These are phyloP conservation scores for Poeciliopsis retropinna DNA, from an alignment of 2,113 vertebrate species.

Conservation along the genomic window DNA sequence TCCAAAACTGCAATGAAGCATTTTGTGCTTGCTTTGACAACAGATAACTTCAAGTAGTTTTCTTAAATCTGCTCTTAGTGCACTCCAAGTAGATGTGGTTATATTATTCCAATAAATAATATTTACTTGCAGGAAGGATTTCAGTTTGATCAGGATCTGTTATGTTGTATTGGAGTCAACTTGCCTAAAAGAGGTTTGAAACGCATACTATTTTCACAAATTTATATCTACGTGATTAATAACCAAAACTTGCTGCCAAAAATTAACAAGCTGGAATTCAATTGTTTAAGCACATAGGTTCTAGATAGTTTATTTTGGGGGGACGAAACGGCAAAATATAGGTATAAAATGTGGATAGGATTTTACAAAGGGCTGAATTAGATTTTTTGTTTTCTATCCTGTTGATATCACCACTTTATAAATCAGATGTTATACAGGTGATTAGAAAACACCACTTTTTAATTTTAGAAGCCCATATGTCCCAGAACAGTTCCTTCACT, in stretches of 20 bases:
- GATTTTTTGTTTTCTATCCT: background rate
- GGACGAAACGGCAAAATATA: too few relatives aligned
- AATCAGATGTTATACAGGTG: too few relatives aligned
- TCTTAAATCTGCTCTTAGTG: too few relatives aligned
- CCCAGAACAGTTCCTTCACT: constrained; percentile 48
- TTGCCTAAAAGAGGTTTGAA: background rate
- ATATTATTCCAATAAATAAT: background rate
- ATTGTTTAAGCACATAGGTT: too few relatives aligned
- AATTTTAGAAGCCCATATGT: constrained; percentile 67
- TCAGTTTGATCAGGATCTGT: background rate
- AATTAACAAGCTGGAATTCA: background rate
- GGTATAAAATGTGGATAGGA: too few relatives aligned
- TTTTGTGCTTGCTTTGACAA: too few relatives aligned
- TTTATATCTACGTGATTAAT: background rate
- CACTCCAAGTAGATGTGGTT: too few relatives aligned
- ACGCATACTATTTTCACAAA: background rate
- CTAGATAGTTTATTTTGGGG: too few relatives aligned
- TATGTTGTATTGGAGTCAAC: background rate
- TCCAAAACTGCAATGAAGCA: too few relatives aligned
- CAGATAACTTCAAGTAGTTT: too few relatives aligned
- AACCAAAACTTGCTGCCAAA: background rate
- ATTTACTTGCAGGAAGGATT: background rate
- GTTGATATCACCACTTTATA: background rate
- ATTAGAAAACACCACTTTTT: constrained; percentile 5
- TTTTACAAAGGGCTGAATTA: too few relatives aligned